Evolutionary conservation across 1,140 invertebrate species (phyloP), one percentile per base, ranked within the genome.

Genomic region (Heliconius eleuchia): DNA sequence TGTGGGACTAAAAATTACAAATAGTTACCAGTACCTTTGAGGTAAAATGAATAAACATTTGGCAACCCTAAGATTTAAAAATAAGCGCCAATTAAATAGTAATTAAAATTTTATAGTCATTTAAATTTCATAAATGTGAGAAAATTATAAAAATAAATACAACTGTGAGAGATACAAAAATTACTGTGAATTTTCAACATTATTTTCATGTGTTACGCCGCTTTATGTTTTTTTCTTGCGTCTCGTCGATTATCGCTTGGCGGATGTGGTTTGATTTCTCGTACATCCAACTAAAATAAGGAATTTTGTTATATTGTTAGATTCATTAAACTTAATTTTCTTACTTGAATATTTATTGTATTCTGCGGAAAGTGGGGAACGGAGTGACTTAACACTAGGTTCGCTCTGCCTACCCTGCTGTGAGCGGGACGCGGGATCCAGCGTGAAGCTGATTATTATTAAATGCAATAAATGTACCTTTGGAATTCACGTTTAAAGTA

Each of bases 161-260:
- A 27, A 30, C 16, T 66, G 9, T 30, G 60, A 27, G 60, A 30
- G 23, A 30, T 66, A 13, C 5, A 27, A 46, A 73, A 73, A 13
- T 50, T 30, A 73, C 27, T 50, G n/a, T 46, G 13, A 19, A 23
- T 13, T 73, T 50, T 42, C 16, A 42, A 73, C 3, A 39, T 37
- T 37, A 39, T 76, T 76, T 76, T 73, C 3, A 27, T 39, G 30
- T 86, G 91, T 91, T 96, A 96, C 91, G 95, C 95, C 23, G 93
- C 91, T 91, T 96, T 96, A 79, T 95, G 92, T 82, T 96, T 96
- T 84, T 95, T 96, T 86, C 95, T 95, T 7, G 94, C 94, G 84
- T 96, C 95, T 52, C 91, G 88, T 77, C 95, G 89, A 42, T 93
- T 89, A 60, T 96, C 95, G 23, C 84, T 93, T 50, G 88, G 85